Base-by-base conservation (phyloP, 2,113 vertebrate genomes). In the Junco hyemalis region DNA sequence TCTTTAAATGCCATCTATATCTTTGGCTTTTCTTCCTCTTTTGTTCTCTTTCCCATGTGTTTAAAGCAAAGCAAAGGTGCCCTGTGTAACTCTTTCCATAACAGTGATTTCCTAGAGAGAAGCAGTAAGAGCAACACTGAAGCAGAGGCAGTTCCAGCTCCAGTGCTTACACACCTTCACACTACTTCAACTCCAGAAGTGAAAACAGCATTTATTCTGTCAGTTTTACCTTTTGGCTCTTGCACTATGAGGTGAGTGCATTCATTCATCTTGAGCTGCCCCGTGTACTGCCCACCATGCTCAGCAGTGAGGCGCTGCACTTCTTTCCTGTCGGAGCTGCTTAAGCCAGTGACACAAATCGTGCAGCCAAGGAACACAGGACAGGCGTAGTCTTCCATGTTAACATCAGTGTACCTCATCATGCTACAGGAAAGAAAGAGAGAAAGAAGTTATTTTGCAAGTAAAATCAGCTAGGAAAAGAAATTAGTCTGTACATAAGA, bases 251-350 rank as follows among this genome's bases (percentile, higher is more conserved):
- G 99, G 74, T 99, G 99, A 47, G 99, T 99, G 45, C 99, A 99
- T 51, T 99, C 99, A 8, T 99, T 99, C 98, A 99, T 99, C 96
- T 99, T 99, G 72, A 99, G 98, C 82, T 99, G 99, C 38, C 99
- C 99, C 0, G 98, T 98, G 71, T 99, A 99, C 5, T 93, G 98
- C 50, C 98, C 99, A 24, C 99, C 99, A 1, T 99, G 98, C 82
- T 98, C 95, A 44, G 98, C 70, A 68, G 99, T 98, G 40, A 99
- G 98, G 18, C 98, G 97, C 93, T 99, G 99, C n/a, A 99, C 98
- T 80, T 99, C 98, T 65, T 97, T 99, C 48, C 99, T 98, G 51
- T 99, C 98, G 1, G 95, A 63, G 38, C 96, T 98, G 87, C 98
- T 98, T 33, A 99, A 98, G 48, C 99, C 99, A 1, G 99, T 99